Evolutionary conservation across 2,888 invertebrate species (phyloP).

Genomic region (Augiades crinisus): DNA sequence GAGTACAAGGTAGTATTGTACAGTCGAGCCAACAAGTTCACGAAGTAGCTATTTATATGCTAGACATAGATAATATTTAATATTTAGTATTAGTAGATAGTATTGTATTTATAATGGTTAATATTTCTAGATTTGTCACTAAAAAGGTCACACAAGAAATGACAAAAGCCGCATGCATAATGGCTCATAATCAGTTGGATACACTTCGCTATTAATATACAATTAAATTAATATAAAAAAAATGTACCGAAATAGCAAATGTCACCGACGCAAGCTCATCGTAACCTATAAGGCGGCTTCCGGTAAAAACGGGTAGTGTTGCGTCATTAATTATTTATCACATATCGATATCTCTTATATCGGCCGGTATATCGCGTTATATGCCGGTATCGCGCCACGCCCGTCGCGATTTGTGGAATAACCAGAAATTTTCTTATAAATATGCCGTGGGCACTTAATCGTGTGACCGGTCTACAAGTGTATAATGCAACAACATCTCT

Average conservation of each 20-base stretch:
- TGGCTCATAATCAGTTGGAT: conserved; percentile 19
- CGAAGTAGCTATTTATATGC: too few relatives aligned
- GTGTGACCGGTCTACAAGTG: conserved; percentile 3
- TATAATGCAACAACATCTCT: too few relatives aligned
- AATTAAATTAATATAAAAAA: conserved; percentile 22
- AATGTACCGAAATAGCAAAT: conserved; percentile 25
- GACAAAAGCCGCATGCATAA: conserved; percentile 25
- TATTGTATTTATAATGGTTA: too few relatives aligned
- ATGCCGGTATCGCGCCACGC: conserved; percentile 10
- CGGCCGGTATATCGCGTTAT: conserved; percentile 1
- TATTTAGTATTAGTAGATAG: too few relatives aligned
- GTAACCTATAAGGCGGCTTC: conserved; percentile 4
- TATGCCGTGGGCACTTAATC: background rate
- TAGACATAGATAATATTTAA: too few relatives aligned
- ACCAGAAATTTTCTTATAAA: conserved; percentile 11
- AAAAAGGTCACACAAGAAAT: conserved; percentile 15
- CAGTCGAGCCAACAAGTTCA: too few relatives aligned
- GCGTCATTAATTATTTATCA: conserved; percentile 12
- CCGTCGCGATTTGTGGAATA: conserved; percentile 8
- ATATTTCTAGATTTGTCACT: too few relatives aligned
- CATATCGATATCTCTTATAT: too few relatives aligned
- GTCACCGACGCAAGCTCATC: conserved; percentile 25
- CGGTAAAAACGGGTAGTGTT: conserved; percentile 12
- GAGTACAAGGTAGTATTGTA: too few relatives aligned
- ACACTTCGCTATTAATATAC: conserved; percentile 32